Conservation (phyloP, 2,888 invertebrate genomes). For the Dicranocentrus wangi region DNA sequence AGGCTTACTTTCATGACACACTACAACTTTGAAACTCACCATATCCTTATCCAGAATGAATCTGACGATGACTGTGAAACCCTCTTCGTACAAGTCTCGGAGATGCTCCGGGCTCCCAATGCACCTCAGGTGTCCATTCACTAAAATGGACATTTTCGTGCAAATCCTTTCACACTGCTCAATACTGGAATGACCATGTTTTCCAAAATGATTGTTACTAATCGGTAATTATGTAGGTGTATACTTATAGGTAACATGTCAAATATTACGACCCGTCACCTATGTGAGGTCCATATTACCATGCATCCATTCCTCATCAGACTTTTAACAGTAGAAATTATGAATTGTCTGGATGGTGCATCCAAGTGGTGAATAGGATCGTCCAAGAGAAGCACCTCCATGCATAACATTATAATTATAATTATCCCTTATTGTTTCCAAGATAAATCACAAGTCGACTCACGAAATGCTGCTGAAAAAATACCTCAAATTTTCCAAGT, state of each 20-base stretch:
- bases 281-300: conserved; percentile 55
- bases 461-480: too few relatives aligned
- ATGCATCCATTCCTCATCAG: conserved; percentile 46
- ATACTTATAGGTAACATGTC: neutral
- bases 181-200: conserved; percentile 36
- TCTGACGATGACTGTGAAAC: conserved; percentile 57
- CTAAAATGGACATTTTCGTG: conserved; percentile 55
- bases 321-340: conserved; percentile 29
- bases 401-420: too few relatives aligned
- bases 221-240: neutral
- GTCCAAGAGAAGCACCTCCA: conserved; percentile 44
- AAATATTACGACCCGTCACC: conserved; percentile 20
- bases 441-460: too few relatives aligned
- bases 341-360: conserved; percentile 39
- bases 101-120: conserved; percentile 53
- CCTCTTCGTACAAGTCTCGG: conserved; percentile 34
- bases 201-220: conserved; percentile 1
- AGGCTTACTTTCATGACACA: neutral
- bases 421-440: too few relatives aligned
- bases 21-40: conserved; percentile 19
- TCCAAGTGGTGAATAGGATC: conserved; percentile 51
- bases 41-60: conserved; percentile 54
- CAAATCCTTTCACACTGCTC: conserved; percentile 56
- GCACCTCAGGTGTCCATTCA: conserved; percentile 57
- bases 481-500: conserved; percentile 50